These are phyloP conservation scores for Coremacera marginata DNA, from an alignment of 2,888 invertebrate species.

Conservation along the genomic window DNA sequence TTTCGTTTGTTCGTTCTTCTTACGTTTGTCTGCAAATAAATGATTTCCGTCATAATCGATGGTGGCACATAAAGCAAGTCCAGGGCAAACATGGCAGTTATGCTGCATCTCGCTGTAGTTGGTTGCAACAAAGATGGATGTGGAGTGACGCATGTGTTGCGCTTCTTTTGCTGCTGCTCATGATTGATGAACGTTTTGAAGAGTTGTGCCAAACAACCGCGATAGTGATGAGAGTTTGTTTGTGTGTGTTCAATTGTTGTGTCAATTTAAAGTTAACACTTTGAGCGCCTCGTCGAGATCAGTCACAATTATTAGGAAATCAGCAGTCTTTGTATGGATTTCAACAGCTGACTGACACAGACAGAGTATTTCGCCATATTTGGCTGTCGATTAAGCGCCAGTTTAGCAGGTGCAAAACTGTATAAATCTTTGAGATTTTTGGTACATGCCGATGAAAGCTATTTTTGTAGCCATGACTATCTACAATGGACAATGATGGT, in stretches of 20 bases:
- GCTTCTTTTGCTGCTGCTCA: neutral
- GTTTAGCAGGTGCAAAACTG: neutral
- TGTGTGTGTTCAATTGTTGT: neutral
- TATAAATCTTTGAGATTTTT: neutral
- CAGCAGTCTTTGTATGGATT: neutral
- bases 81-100: neutral
- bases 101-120: neutral
- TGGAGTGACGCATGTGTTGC: neutral
- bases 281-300: neutral
- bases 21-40: conserved; percentile 48
- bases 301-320: neutral
- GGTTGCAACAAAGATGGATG: neutral
- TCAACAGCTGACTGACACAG: neutral
- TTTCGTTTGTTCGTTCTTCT: neutral
- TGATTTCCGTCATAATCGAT: conserved; percentile 50
- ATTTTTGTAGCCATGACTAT: no score
- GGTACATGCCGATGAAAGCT: no score
- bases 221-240: neutral
- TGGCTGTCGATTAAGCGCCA: conserved; percentile 18
- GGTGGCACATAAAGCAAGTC: conserved; percentile 45
- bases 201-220: neutral
- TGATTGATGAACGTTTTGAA: neutral
- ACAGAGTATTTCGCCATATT: conserved; percentile 16
- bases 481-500: no score
- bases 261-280: neutral